Conservation (phyloP, 2,797 vertebrate species). For the Luscinia megarhynchos region DNA sequence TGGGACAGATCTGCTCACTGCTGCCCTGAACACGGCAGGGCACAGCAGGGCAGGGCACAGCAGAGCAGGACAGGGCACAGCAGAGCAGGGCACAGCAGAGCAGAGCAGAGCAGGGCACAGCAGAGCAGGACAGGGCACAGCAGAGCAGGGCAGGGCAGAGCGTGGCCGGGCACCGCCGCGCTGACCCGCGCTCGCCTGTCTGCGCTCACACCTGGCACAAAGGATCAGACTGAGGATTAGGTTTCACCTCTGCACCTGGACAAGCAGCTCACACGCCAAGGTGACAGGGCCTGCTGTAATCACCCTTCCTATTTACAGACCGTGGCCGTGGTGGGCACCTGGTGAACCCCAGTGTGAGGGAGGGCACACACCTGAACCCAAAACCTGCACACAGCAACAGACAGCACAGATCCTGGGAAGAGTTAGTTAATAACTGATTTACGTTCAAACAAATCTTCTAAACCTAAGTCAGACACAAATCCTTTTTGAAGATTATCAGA, state of each 20-base stretch:
- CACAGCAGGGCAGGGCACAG: not conserved
- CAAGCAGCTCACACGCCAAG: not conserved
- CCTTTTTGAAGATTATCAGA: not conserved
- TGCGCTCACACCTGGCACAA: not conserved
- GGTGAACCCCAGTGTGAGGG: rapidly evolving
- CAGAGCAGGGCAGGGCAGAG: not conserved
- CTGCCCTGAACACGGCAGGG: rapidly evolving
- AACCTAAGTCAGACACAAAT: not conserved
- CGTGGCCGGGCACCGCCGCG: rapidly evolving
- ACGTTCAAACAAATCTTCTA: not conserved
- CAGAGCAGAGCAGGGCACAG: not conserved
- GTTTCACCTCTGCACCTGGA: not conserved
- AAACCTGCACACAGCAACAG: rapidly evolving
- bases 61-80: rapidly evolving
- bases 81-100: not conserved
- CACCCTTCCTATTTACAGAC: rapidly evolving
- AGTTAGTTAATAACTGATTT: not conserved
- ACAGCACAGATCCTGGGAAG: not conserved
- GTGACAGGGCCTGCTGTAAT: not conserved
- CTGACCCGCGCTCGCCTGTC: rapidly evolving
- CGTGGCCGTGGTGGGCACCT: not conserved
- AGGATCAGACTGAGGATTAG: not conserved
- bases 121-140: too few relatives aligned
- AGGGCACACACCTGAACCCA: not conserved
- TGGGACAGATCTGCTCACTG: rapidly evolving